Evolutionary conservation across 2,113 vertebrate genomes (phyloP).

Genomic region (Ceyx melanurus): DNA sequence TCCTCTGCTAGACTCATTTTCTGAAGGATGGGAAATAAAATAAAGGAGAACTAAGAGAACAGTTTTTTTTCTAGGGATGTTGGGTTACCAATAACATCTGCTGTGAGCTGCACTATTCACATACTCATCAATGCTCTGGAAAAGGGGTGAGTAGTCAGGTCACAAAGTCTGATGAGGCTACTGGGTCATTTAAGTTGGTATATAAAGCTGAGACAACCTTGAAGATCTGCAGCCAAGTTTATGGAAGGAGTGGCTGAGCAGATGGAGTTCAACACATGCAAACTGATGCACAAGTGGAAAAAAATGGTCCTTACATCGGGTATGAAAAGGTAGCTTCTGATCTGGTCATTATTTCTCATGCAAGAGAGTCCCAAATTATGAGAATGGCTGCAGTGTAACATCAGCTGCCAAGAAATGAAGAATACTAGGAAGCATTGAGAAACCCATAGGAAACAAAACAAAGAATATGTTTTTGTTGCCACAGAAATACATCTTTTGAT

Average conservation of each 20-base stretch:
- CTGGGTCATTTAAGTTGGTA: neutral
- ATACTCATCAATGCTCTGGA: neutral
- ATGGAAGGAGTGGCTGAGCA: neutral
- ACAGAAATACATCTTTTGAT: neutral
- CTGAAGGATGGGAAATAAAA: neutral
- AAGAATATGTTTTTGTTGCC: neutral
- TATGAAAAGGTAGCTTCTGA: neutral
- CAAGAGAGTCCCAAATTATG: neutral
- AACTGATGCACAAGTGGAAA: neutral
- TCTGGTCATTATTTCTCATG: neutral
- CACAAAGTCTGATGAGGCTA: neutral
- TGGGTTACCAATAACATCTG: neutral
- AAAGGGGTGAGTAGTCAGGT: neutral
- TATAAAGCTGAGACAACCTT: neutral
- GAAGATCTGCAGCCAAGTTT: neutral
- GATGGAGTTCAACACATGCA: neutral
- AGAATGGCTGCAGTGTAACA: neutral
- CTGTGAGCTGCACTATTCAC: neutral
- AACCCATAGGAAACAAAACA: neutral
- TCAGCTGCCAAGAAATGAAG: neutral
- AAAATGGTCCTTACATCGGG: neutral
- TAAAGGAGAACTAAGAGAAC: neutral
- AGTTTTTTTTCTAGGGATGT: neutral
- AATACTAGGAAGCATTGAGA: neutral
- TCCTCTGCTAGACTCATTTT: neutral